Evolutionary conservation across 2,113 vertebrate species (phyloP).

Genomic region (Cheirogaleus medius): DNA sequence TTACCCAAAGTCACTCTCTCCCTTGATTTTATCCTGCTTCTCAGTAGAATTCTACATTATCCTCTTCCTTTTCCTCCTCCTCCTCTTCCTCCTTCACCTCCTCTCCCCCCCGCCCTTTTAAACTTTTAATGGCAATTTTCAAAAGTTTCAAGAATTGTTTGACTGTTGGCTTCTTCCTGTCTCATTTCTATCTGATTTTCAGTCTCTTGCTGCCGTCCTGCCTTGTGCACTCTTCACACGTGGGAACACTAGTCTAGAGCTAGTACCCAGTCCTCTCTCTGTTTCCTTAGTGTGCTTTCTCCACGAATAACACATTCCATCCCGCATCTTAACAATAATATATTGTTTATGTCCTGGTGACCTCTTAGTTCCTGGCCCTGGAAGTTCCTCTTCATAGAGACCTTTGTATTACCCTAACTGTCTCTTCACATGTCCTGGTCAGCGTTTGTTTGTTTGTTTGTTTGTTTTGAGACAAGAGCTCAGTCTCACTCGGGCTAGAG

Average conservation of each 20-base stretch:
- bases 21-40: background rate
- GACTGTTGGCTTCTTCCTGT: background rate
- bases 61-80: background rate
- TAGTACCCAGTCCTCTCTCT: background rate
- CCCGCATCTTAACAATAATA: background rate
- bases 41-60: background rate
- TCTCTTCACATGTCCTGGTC: background rate
- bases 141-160: background rate
- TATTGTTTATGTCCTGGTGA: fast-evolving
- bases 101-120: background rate
- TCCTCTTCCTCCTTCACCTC: background rate
- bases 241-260: background rate
- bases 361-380: background rate
- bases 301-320: background rate
- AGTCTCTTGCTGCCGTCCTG: background rate
- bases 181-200: background rate
- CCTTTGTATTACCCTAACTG: background rate
- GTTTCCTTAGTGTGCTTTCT: background rate
- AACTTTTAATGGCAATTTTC: background rate
- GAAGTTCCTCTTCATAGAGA: background rate
- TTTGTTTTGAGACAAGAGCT: too few relatives aligned
- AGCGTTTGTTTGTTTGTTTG: too few relatives aligned
- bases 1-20: background rate
- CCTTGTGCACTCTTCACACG: too few relatives aligned
- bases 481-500: too few relatives aligned